phyloP scores from a whole-genome alignment of 1,140 invertebrate genomes.

The Ditylenchus dipsaci region DNA sequence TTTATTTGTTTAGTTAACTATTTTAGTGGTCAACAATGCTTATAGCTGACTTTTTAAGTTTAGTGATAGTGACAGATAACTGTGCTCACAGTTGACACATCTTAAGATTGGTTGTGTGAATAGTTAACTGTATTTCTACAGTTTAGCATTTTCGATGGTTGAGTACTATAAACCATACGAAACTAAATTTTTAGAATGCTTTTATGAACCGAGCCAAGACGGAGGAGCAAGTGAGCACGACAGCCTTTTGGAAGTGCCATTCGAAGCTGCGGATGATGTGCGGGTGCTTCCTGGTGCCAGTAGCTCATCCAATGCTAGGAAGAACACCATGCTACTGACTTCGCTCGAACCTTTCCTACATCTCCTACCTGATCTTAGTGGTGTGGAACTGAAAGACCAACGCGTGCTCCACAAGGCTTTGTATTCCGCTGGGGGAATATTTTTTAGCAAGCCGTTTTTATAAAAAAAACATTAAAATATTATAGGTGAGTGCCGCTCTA shows the following conservation, averaged over 20 bases:
- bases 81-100: background rate
- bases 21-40: no score
- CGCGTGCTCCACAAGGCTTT: conserved; percentile 24
- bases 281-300: conserved; percentile 28
- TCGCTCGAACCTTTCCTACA: conserved; percentile 27
- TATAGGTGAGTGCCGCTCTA: conserved; percentile 25
- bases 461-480: no score
- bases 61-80: no score
- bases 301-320: background rate
- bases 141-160: background rate
- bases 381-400: conserved; percentile 35
- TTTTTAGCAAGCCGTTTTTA: no score
- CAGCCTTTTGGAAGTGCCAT: conserved; percentile 17
- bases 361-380: conserved; percentile 35
- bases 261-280: conserved; percentile 27
- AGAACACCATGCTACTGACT: conserved; percentile 19
- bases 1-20: no score
- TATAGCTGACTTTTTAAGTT: no score
- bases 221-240: conserved; percentile 6
- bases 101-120: background rate
- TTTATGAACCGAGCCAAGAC: conserved; percentile 31
- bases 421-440: conserved; percentile 29
- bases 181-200: conserved; percentile 14
- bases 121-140: background rate
- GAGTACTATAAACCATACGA: background rate